Evolutionary conservation across 1,140 invertebrate genomes (phyloP).

Genomic region (Neodiprion fabricii): DNA sequence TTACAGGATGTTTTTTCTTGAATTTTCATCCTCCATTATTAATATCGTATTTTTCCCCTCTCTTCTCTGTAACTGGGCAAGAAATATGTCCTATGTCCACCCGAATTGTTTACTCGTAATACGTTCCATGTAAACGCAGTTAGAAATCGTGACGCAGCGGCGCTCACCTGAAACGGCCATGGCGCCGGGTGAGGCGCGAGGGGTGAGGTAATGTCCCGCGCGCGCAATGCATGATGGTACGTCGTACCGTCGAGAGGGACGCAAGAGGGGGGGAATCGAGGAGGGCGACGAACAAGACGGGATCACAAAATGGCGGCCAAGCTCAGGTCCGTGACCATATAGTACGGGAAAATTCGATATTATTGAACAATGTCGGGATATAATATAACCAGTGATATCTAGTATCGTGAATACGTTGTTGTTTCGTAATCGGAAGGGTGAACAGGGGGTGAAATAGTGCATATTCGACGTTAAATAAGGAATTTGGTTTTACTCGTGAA

Average conservation of each 20-base stretch:
- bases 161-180: not conserved
- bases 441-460: slow-evolving; percentile 22
- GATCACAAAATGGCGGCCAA: slow-evolving; percentile 56
- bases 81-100: not conserved
- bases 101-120: not conserved
- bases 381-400: slow-evolving; percentile 29
- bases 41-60: not conserved
- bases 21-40: too few species aligned
- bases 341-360: slow-evolving; percentile 51
- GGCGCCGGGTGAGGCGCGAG: slow-evolving; percentile 13
- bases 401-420: slow-evolving; percentile 32
- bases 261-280: slow-evolving; percentile 32
- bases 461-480: slow-evolving; percentile 20
- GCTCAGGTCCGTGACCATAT: slow-evolving; percentile 48
- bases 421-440: slow-evolving; percentile 29
- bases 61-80: slow-evolving; percentile 17
- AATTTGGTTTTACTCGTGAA: slow-evolving; percentile 48
- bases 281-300: slow-evolving; percentile 44
- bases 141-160: slow-evolving; percentile 15
- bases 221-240: slow-evolving; percentile 45
- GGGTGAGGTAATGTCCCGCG: slow-evolving; percentile 13
- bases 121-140: slow-evolving; percentile 1
- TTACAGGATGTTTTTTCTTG: too few species aligned
- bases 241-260: slow-evolving; percentile 12
- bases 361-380: slow-evolving; percentile 46